These are phyloP conservation scores for Dissostichus mawsoni DNA, from an alignment of 2,113 vertebrate genomes.

Conservation along the genomic window DNA sequence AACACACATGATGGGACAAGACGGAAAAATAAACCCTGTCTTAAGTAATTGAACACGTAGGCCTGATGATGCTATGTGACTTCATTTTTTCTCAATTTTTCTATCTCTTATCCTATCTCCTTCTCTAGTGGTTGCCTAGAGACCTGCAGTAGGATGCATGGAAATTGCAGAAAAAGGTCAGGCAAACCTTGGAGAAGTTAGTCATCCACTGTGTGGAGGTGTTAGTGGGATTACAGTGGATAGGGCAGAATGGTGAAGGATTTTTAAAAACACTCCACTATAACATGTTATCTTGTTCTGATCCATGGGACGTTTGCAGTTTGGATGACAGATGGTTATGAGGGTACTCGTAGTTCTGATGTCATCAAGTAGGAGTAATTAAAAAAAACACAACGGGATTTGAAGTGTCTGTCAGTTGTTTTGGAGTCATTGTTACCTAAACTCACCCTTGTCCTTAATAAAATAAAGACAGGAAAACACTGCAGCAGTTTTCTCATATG, in stretches of 20 bases:
- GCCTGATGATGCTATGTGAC: conserved; percentile 48
- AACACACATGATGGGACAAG: neutral
- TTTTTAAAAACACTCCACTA: conserved; percentile 40
- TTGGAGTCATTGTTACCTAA: conserved; percentile 10
- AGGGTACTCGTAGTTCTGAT: neutral
- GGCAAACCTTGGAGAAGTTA: conserved; percentile 77
- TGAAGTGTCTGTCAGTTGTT: neutral
- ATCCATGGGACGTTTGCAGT: neutral
- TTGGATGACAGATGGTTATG: neutral
- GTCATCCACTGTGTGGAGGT: conserved; percentile 73
- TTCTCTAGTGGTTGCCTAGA: conserved; percentile 76
- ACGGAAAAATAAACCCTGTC: conserved; percentile 27
- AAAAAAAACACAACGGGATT: neutral
- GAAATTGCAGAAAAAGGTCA: conserved; percentile 80
- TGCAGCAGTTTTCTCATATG: neutral
- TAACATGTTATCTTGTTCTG: conserved; percentile 8
- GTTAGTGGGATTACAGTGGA: conserved; percentile 51
- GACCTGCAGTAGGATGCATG: conserved; percentile 74
- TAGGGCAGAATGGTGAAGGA: conserved; percentile 17
- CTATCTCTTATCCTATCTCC: conserved; percentile 41
- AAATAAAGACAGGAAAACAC: conserved; percentile 19
- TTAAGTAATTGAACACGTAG: conserved; percentile 42
- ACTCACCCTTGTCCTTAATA: neutral
- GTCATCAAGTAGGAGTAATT: conserved; percentile 11
- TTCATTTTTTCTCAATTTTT: conserved; percentile 57